Evolutionary conservation across 2,888 invertebrate species (phyloP), one percentile per base, ranked within the genome.

Genomic region (Exephanes ischioxanthus): DNA sequence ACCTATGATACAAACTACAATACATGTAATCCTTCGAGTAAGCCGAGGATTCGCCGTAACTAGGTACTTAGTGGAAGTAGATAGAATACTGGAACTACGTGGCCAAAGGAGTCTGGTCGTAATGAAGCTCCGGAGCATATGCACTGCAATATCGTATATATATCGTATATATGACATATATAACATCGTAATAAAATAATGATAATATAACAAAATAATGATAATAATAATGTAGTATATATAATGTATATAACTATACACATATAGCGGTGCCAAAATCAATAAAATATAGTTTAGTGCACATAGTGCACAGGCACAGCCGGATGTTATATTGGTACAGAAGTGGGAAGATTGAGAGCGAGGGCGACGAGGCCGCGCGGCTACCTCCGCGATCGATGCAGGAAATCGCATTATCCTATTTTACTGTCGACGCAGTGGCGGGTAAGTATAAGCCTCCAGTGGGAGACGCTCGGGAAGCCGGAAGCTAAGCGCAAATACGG

Each of bases 371-470:
- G 75, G 76, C 68, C 14, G 58, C 58, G 72, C 45, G 48, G 76
- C 66, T 72, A 80, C 78, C 75, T 33, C 16, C 71, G 71, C 67
- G 79, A 87, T 86, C 88, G 87, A 88, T 86, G 83, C 75, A 73
- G 85, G 75, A 88, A 89, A 90, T 89, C 87, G 86, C 86, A 89
- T 90, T 89, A 89, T 89, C 89, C 86, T 88, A 89, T 88, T 89
- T 89, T 88, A 87, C 87, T 86, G 89, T 72, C 70, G 75, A 83
- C 72, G 53, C 80, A 30, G 63, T 68, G 26, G 45, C 37, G 19
- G 45, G 53, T 22, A 71, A 37, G 53, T 53, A 77, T 53, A 76
- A 30, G 22, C 37, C 19, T 37, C n/a, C 26, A 51, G 51, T n/a
- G 48, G 72, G 19, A 70, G 70, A 19, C 45, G n/a, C 14, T 37